A percentile compares a stretch with the other conserved stretches of the same genome.
phyloP scores from a whole-genome alignment of 2,888 invertebrate species.

The Lithophane leautieri region DNA sequence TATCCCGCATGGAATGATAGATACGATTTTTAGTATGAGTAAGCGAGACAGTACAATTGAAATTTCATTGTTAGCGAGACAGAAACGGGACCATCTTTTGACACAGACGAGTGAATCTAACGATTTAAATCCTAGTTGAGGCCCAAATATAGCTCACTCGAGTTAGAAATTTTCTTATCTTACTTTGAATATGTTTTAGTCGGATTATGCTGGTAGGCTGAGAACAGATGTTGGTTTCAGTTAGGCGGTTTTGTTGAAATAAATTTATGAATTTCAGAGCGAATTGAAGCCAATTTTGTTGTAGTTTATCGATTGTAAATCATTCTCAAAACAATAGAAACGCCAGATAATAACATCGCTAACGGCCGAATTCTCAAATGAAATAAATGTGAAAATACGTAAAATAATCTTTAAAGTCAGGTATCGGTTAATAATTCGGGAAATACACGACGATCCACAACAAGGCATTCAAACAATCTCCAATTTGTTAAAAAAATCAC shows the following conservation, averaged over 20 bases:
- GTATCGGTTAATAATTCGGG: background rate
- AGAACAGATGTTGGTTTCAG: background rate
- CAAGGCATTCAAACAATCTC: background rate
- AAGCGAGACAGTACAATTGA: background rate
- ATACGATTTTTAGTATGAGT: background rate
- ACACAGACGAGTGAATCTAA: no score
- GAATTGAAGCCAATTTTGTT: background rate
- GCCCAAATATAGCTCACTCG: constrained; percentile 21
- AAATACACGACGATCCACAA: background rate
- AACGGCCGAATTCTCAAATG: background rate
- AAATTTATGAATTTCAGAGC: background rate
- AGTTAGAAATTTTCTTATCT: constrained; percentile 30
- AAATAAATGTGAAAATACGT: background rate
- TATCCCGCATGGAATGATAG: background rate
- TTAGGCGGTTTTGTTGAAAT: background rate
- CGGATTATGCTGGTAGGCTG: constrained; percentile 16
- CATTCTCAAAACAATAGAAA: background rate
- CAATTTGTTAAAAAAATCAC: no score
- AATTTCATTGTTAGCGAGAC: background rate
- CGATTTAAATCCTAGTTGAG: background rate
- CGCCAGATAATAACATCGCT: background rate
- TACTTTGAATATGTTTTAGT: constrained; percentile 14
- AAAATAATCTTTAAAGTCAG: background rate
- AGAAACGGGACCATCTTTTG: background rate
- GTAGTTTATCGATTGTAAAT: background rate